Conservation (phyloP, 2,797 vertebrate genomes). For the Peromyscus melanophrys region DNA sequence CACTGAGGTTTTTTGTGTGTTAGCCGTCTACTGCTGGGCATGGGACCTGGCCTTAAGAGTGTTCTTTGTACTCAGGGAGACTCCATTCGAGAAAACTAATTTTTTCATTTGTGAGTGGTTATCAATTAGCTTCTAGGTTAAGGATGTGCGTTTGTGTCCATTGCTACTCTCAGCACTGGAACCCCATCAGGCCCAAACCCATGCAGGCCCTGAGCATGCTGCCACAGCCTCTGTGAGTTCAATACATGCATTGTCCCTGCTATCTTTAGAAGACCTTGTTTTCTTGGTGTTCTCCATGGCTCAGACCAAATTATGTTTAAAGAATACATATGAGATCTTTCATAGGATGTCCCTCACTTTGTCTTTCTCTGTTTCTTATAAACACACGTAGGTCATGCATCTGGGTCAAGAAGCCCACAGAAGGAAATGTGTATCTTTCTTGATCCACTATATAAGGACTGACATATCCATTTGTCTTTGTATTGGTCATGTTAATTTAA, state of each 20-base stretch:
- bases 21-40: not conserved
- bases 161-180: not conserved
- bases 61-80: not conserved
- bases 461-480: not conserved
- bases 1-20: not conserved
- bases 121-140: not conserved
- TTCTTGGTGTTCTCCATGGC: not conserved
- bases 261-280: not conserved
- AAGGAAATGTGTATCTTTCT: not conserved
- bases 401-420: not conserved
- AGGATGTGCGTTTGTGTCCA: not conserved
- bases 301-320: not conserved
- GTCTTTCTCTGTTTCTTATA: not conserved
- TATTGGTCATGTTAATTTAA: not conserved
- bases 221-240: not conserved
- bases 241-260: not conserved
- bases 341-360: not conserved
- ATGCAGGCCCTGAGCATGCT: not conserved
- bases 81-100: not conserved
- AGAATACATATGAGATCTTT: not conserved
- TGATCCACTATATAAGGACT: rapidly evolving
- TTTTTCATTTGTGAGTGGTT: not conserved
- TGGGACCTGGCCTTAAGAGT: not conserved
- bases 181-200: not conserved
- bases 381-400: not conserved